These are phyloP conservation scores for Nematostella vectensis DNA, from an alignment of 92 coral and sea anemone species.

Conservation along the genomic window DNA sequence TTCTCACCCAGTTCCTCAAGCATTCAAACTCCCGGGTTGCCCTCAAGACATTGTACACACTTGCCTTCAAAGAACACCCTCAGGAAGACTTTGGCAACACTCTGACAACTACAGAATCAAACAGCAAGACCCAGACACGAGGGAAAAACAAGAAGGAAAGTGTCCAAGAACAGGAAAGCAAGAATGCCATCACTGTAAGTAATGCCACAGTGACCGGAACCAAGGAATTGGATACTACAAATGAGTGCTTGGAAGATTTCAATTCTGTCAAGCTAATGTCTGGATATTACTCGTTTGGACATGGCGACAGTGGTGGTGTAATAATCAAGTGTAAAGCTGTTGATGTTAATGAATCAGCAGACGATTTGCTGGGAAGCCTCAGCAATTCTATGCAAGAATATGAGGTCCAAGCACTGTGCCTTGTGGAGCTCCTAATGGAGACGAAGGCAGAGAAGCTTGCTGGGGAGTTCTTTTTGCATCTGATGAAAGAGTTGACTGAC, in stretches of 20 bases:
- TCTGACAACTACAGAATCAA: neutral
- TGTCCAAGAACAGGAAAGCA: too few relatives aligned
- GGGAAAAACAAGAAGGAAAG: too few relatives aligned
- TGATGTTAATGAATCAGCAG: slow-evolving; percentile 3
- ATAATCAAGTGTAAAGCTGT: slow-evolving; percentile 15
- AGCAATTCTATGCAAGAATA: slow-evolving; percentile 39
- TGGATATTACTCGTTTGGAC: slow-evolving; percentile 32
- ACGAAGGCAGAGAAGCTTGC: slow-evolving; percentile 55
- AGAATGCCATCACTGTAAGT: too few relatives aligned
- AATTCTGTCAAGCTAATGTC: slow-evolving; percentile 34
- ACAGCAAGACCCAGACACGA: neutral
- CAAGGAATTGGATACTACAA: neutral
- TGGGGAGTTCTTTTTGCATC: slow-evolving; percentile 75
- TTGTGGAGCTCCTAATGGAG: slow-evolving; percentile 62
- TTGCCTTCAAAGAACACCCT: slow-evolving; percentile 48
- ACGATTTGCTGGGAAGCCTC: slow-evolving; percentile 36
- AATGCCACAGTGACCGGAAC: neutral
- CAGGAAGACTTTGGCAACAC: slow-evolving; percentile 7
- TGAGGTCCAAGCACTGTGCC: slow-evolving; percentile 57
- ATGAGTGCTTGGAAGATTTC: neutral
- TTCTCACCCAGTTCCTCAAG: slow-evolving; percentile 63
- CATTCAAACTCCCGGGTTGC: slow-evolving; percentile 36
- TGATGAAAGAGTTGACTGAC: slow-evolving; percentile 63
- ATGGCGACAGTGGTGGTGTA: slow-evolving; percentile 87
- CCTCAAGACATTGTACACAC: slow-evolving; percentile 42